A percentile compares a stretch with the other conserved stretches of the same genome.
Conservation (phyloP, 2,113 vertebrate genomes). For the Gorsachius goisagi region DNA sequence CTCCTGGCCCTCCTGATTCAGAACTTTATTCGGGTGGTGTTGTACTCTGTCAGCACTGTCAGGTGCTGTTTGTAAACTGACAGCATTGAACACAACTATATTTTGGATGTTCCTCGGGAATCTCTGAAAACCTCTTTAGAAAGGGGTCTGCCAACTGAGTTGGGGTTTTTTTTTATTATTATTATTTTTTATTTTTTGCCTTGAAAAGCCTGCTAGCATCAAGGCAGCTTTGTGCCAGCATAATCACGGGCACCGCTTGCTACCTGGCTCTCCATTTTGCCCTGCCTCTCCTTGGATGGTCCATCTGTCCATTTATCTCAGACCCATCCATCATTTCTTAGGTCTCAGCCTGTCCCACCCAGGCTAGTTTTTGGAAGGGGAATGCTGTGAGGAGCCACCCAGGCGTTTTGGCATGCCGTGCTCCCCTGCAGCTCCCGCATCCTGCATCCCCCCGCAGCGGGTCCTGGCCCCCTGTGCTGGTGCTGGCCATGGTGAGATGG, state of each 20-base stretch:
- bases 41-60: background rate
- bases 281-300: background rate
- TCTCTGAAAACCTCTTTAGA: background rate
- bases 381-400: background rate
- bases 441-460: background rate
- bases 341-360: background rate
- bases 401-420: background rate
- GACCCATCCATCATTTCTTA: background rate
- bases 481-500: background rate
- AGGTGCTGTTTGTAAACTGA: background rate
- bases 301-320: background rate
- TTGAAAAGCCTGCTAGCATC: background rate
- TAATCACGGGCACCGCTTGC: background rate
- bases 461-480: background rate
- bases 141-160: background rate
- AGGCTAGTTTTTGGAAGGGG: background rate
- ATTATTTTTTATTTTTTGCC: background rate
- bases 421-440: background rate
- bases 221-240: background rate
- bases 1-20: background rate
- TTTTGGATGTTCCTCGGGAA: background rate
- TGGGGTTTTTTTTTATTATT: background rate
- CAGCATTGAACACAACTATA: background rate
- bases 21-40: background rate
- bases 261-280: background rate